These are phyloP conservation scores for Crotalus helleri DNA, from an alignment of 2,113 vertebrate species.

Conservation along the genomic window DNA sequence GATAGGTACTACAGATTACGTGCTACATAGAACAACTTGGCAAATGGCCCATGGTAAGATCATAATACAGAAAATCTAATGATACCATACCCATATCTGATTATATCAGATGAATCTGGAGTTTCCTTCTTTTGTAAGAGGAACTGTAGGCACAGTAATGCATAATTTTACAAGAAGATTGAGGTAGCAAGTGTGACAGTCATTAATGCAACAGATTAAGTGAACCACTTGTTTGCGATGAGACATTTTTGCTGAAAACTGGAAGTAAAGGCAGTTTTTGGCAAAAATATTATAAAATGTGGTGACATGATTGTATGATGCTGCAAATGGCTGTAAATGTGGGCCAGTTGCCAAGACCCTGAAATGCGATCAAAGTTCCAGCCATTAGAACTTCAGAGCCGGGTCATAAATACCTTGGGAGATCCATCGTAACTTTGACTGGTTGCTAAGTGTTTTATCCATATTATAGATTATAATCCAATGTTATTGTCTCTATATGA, in stretches of 20 bases:
- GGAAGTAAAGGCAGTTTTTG: background rate
- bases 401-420: background rate
- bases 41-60: background rate
- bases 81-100: background rate
- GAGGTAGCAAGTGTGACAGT: background rate
- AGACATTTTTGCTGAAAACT: background rate
- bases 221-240: background rate
- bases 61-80: background rate
- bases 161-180: background rate
- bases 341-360: background rate
- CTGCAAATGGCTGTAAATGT: background rate
- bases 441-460: background rate
- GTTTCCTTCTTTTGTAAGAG: background rate
- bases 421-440: background rate
- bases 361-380: background rate
- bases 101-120: background rate
- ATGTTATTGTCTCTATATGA: background rate
- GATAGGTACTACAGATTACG: background rate
- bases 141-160: background rate
- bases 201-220: background rate
- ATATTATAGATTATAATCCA: background rate
- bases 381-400: background rate
- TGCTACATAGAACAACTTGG: background rate
- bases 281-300: background rate
- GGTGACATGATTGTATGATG: background rate